Conservation (phyloP, 2,888 invertebrate genomes). For the Helleia helle region DNA sequence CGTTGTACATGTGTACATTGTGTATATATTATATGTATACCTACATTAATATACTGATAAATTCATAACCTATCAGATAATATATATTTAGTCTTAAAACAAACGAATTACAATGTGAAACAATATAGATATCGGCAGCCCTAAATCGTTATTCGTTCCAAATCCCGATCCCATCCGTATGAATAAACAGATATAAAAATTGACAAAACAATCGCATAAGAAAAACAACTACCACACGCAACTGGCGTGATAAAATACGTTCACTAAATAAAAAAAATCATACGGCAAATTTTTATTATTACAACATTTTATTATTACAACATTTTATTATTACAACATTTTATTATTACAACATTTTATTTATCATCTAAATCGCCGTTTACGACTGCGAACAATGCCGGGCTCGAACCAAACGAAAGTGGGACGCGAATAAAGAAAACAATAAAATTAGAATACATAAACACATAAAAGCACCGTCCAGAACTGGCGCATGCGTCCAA, state of each 20-base stretch:
- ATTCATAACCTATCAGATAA: too few species aligned
- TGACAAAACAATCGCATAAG: slow-evolving; percentile 21
- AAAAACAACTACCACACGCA: slow-evolving; percentile 20
- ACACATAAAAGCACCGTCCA: slow-evolving; percentile 68
- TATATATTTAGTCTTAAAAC: background rate
- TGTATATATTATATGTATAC: too few species aligned
- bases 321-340: slow-evolving; percentile 70
- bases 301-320: slow-evolving; percentile 71
- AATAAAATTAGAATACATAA: slow-evolving; percentile 74
- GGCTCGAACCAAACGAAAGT: slow-evolving; percentile 70
- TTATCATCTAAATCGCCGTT: slow-evolving; percentile 73
- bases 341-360: slow-evolving; percentile 65
- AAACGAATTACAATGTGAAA: background rate
- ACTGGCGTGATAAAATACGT: slow-evolving; percentile 25
- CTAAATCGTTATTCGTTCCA: background rate
- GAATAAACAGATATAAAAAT: slow-evolving; percentile 21
- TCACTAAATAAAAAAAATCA: slow-evolving; percentile 29
- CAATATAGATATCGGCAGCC: background rate
- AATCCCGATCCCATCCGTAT: slow-evolving; percentile 11
- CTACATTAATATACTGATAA: too few species aligned
- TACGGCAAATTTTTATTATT: slow-evolving; percentile 36
- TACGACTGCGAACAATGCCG: slow-evolving; percentile 72
- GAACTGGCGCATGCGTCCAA: slow-evolving; percentile 50
- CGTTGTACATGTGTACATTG: too few species aligned
- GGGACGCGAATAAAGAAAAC: slow-evolving; percentile 74